Base-by-base conservation (phyloP, 1,140 invertebrate genomes). In the Manduca sexta region DNA sequence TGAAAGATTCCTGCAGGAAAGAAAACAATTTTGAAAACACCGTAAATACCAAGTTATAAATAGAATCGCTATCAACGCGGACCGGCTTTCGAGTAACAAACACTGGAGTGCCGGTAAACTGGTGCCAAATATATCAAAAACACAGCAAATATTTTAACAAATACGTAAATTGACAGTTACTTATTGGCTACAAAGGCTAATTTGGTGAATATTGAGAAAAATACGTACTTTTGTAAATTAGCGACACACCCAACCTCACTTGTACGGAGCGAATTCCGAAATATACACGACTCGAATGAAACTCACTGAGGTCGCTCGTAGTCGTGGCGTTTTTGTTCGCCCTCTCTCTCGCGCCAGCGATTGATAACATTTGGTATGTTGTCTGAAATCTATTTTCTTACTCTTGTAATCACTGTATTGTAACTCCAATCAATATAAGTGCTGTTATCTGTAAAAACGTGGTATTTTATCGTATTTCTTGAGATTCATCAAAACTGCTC, bases 1-100 rank as follows among this genome's bases (percentile, higher is more conserved):
- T 85, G 75, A 51, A 54, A 67, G 65, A 66, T 63, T 78, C 83
- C 63, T 42, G 44, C 17, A 81, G 80, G 40, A 67, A 65, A 73
- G 62, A 41, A 56, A 52, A 63, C 62, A 56, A 52, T 51, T 44
- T 12, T n/a, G n/a, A 69, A 67, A 26, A 71, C 64, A 65, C 56
- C 45, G 10, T 42, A 37, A 40, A 56, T 55, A 37, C 50, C 16
- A 53, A 43, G 49, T 62, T 76, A 78, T 74, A 82, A 76, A 78
- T 81, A 81, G 8, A 65, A 64, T 66, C 62, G 51, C 70, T 60
- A 70, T 60, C 59, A 76, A 58, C 64, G 48, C 40, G 43, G 57
- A 70, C 76, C 76, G 76, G 79, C 75, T 56, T 83, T 75, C 54
- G 63, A 66, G 62, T 70, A 63, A 63, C 69, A 74, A 77, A 76